These are phyloP conservation scores for Apis florea DNA, from an alignment of 1,140 invertebrate genomes.

Conservation along the genomic window DNA sequence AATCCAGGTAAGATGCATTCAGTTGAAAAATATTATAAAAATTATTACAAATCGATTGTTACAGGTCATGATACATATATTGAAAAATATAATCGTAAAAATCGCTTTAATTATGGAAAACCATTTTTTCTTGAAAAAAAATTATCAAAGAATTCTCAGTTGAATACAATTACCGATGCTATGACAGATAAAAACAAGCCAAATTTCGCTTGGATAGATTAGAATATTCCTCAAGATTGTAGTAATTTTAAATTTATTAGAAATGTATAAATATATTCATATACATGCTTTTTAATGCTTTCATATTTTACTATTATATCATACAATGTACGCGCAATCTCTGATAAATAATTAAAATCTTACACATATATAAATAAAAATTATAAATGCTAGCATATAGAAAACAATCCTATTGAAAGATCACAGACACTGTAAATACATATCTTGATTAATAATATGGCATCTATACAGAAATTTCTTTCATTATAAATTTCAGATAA, in stretches of 20 bases:
- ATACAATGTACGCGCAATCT: conserved; percentile 18
- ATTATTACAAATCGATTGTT: not conserved
- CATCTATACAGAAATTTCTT: conserved; percentile 29
- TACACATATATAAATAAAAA: conserved; percentile 31
- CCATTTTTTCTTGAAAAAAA: conserved; percentile 53
- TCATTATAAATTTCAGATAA: conserved; percentile 40
- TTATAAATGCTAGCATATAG: conserved; percentile 30
- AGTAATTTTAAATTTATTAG: conserved; percentile 59
- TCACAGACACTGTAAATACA: conserved; percentile 49
- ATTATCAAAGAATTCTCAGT: conserved; percentile 21
- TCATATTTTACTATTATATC: conserved; percentile 9
- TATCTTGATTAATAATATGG: conserved; percentile 30
- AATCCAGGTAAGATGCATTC: conserved; percentile 80
- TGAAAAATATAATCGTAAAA: conserved; percentile 66
- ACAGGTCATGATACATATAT: conserved; percentile 75
- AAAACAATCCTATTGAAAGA: conserved; percentile 41
- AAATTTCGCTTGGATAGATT: conserved; percentile 69
- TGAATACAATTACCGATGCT: conserved; percentile 34
- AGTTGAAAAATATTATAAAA: conserved; percentile 4
- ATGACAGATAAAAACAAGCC: conserved; percentile 22
- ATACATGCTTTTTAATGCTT: conserved; percentile 33
- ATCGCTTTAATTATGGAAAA: conserved; percentile 65
- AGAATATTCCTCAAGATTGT: conserved; percentile 27
- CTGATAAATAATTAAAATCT: conserved; percentile 52
- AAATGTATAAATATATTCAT: conserved; percentile 65